These are phyloP conservation scores for Trinorchestia longiramus DNA, from an alignment of 1,140 invertebrate genomes.

Conservation along the genomic window DNA sequence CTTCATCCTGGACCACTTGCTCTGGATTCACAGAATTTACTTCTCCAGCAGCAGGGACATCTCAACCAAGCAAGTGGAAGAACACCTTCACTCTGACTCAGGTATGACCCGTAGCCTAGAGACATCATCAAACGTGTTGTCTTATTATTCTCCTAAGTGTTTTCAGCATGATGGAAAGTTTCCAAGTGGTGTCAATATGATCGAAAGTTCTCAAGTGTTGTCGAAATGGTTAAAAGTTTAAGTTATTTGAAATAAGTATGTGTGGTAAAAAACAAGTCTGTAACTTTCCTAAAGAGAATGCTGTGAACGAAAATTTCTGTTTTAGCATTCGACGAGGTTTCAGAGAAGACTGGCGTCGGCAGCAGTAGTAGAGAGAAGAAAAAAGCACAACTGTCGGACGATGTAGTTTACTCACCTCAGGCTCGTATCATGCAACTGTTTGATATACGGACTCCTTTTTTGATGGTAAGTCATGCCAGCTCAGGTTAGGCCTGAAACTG, in stretches of 20 bases:
- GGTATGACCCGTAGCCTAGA: not conserved
- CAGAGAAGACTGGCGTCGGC: not conserved
- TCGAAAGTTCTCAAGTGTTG: too few relatives aligned
- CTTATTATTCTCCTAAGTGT: not conserved
- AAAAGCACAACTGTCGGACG: not conserved
- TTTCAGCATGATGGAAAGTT: not conserved
- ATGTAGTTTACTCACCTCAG: not conserved
- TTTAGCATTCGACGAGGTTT: not conserved
- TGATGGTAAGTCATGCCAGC: not conserved
- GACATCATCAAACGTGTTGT: not conserved
- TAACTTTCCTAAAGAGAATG: not conserved
- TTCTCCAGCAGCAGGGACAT: not conserved
- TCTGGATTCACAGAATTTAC: not conserved
- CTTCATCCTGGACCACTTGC: not conserved
- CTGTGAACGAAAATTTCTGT: not conserved
- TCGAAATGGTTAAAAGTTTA: too few relatives aligned
- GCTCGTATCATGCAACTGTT: not conserved
- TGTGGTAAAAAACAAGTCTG: too few relatives aligned
- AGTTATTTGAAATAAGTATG: too few relatives aligned
- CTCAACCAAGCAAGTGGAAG: not conserved
- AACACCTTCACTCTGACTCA: not conserved
- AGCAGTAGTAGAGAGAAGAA: not conserved
- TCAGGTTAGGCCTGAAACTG: not conserved
- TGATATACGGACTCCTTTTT: slow-evolving; percentile 10
- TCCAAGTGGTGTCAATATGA: too few relatives aligned